Evolutionary conservation across 2,888 invertebrate genomes (phyloP), one percentile per base, ranked within the genome.

Genomic region (Strigamia crassipes): DNA sequence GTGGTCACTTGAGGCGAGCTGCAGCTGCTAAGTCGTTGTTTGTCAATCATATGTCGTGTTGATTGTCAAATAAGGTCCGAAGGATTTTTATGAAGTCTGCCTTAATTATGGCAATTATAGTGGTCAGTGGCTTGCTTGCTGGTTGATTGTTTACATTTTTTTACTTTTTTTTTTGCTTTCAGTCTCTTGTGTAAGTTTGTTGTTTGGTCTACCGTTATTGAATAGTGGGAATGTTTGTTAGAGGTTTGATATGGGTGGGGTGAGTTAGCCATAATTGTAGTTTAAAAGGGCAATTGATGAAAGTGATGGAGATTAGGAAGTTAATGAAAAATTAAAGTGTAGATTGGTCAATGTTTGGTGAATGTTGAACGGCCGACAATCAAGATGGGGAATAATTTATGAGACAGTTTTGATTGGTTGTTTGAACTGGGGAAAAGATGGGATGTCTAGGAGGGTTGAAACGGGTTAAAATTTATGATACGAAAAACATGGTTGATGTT

Each of bases 21-120:
- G 73, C 73, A 73, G 73, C 73, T 73, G 73, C 73, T 73, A 73
- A 73, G 73, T 73, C 73, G 73, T 73, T 73, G 73, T 73, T 73
- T 73, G 73, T 73, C 73, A 73, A 73, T 73, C 73, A 73, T 73
- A 73, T 73, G 73, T 73, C 73, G 73, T 73, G 73, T 73, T 73
- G 73, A 31, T 73, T 73, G 73, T 73, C 73, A 73, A 73, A 73
- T 73, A 73, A 27, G 73, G 73, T 73, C 73, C 73, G 73, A 73
- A 31, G 73, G 73, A 73, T 73, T 73, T 73, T 73, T 73, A 73
- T 73, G 73, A 73, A 73, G 73, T 73, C 73, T 73, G 73, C 73
- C 73, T 31, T 73, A 73, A 73, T 73, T 73, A 73, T 31, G 73
- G 73, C 73, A 73, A 73, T 73, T 73, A 73, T n/a, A 27, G 73